phyloP scores from a whole-genome alignment of 2,113 vertebrate genomes.

The Mustela nigripes region DNA sequence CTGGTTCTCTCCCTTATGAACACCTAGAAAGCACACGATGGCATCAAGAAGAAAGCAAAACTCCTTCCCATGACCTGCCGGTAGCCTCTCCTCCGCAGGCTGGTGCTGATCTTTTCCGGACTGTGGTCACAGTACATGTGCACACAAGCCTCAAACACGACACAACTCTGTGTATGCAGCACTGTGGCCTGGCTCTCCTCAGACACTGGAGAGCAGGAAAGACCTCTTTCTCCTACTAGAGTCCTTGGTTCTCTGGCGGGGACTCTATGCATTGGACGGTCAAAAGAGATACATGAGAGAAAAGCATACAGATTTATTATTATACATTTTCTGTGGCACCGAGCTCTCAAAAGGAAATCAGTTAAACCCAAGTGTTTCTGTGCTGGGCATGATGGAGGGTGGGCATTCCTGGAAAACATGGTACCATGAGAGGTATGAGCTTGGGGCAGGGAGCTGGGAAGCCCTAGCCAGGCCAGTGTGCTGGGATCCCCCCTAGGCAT shows the following conservation, averaged over 20 bases:
- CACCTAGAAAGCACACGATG: not conserved
- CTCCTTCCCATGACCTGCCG: not conserved
- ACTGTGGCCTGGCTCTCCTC: too few species aligned
- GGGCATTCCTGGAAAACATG: not conserved
- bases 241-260: not conserved
- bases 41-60: not conserved
- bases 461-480: not conserved
- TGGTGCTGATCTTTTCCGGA: not conserved
- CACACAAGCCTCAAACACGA: not conserved
- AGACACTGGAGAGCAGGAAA: not conserved
- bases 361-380: not conserved
- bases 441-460: not conserved
- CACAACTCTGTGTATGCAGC: fast-evolving
- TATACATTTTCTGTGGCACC: not conserved
- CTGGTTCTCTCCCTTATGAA: not conserved
- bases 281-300: not conserved
- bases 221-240: not conserved
- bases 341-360: not conserved
- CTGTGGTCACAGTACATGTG: fast-evolving
- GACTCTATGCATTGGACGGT: too few species aligned
- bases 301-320: not conserved
- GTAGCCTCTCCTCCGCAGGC: too few species aligned
- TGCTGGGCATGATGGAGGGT: not conserved
- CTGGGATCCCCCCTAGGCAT: not conserved
- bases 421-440: not conserved